A percentile compares a stretch with the other conserved stretches of the same genome.
phyloP scores from a whole-genome alignment of 2,797 vertebrate species.

The Glossophaga mutica region DNA sequence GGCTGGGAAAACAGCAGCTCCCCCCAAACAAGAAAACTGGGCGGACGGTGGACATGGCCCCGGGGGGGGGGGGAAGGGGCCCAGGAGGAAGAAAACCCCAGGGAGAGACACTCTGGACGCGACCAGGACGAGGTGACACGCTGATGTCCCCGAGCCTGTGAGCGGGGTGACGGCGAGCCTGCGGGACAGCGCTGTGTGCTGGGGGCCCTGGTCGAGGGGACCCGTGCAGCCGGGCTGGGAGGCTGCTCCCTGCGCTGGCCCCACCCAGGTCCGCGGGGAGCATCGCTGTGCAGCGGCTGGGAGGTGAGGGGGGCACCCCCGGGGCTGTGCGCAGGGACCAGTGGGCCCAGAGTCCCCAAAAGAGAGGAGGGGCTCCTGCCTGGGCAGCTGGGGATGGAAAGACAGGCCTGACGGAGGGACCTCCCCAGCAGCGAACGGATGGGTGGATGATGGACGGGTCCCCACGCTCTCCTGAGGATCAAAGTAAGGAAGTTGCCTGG shows the following conservation, averaged over 20 bases:
- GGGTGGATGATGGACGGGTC: not conserved
- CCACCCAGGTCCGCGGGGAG: not conserved
- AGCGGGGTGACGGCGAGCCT: not conserved
- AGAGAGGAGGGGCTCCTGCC: not conserved
- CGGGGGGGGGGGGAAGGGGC: not conserved
- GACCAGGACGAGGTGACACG: not conserved
- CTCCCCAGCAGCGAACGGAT: not conserved
- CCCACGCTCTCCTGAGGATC: not conserved
- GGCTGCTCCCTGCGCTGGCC: not conserved
- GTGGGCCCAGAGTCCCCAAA: fast-evolving
- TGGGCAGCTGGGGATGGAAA: not conserved
- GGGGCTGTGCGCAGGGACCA: fast-evolving
- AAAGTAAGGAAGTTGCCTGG: fast-evolving
- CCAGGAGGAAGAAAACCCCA: not conserved
- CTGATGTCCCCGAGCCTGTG: not conserved
- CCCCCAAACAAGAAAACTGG: not conserved
- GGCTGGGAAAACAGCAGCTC: not conserved
- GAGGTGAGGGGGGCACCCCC: not conserved
- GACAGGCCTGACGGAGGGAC: not conserved
- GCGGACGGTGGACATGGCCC: not conserved
- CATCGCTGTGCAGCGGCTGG: fast-evolving
- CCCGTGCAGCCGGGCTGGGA: fast-evolving
- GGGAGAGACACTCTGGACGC: not conserved
- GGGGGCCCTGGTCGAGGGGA: no score
- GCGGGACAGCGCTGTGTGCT: fast-evolving